Base-by-base conservation (phyloP, 37 sponge, comb jelly and placozoan genomes). In the Cliona cf. orientalis region DNA sequence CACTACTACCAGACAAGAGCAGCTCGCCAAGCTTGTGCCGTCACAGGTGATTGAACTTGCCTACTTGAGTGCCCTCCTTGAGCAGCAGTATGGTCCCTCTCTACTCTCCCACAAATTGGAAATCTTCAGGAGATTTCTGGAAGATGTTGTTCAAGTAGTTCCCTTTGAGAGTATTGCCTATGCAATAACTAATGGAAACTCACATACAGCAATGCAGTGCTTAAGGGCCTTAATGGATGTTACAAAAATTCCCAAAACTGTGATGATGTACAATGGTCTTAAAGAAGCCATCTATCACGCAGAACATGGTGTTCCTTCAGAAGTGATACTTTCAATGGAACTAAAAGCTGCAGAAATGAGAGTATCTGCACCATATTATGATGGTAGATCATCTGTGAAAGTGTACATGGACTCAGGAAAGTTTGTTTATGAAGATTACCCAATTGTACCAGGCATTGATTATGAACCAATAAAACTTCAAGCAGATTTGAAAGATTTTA, bases 11-110 rank as follows among this genome's bases (percentile, higher is more conserved):
- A 63, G 89, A 34, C 89, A 88, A 53, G 69, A 56, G 39, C 89
- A 88, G 64, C 82, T 88, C 11, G 89, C 89, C 22, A 81, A 76
- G 28, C 82, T 60, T 36, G 75, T 69, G 29, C 89, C 89, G 37
- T 59, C 71, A 21, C 77, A 88, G 60, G 21, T 88, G 39, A 88
- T 88, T 3, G 56, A 75, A 34, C n/a, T 69, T 25, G 71, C 82
- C 1, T 88, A 71, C 38, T 38, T 88, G 19, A 74, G 82, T 81
- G 83, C 89, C 14, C 43, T 88, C 49, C 77, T 88, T n/a, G 89
- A 88, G 41, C 77, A 80, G 46, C 82, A 58, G 0, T 41, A 28
- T 46, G 25, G 36, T 58, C 39, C 9, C 42, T 22, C 46, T 34
- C 37, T 32, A 19, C 25, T 32, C 23, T 86, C 89, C 5, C 25